Evolutionary conservation across 1,140 invertebrate species (phyloP).

Genomic region (Nomia melanderi): DNA sequence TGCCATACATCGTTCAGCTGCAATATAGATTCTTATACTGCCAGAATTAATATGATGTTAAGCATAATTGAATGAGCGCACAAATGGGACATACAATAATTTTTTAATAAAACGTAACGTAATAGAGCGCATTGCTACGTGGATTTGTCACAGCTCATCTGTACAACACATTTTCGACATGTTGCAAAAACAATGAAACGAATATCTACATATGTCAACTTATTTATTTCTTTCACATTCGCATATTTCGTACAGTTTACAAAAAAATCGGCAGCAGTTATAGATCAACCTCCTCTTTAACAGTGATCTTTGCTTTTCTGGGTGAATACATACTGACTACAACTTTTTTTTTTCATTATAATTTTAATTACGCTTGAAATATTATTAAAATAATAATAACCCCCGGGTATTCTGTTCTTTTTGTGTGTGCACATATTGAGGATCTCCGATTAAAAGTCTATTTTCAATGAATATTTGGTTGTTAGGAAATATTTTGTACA

Average conservation of each 20-base stretch:
- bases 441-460: neutral
- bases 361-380: conserved; percentile 23
- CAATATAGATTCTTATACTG: conserved; percentile 14
- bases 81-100: conserved; percentile 20
- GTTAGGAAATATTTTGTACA: conserved; percentile 8
- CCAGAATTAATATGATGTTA: neutral
- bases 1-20: conserved; percentile 22
- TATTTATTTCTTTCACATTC: conserved; percentile 50
- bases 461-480: neutral
- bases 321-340: conserved; percentile 51
- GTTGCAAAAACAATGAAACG: conserved; percentile 47
- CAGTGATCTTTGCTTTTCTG: conserved; percentile 56
- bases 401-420: conserved; percentile 5
- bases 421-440: neutral
- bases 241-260: conserved; percentile 37
- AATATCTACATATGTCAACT: conserved; percentile 43
- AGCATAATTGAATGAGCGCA: conserved; percentile 8
- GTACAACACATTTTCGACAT: conserved; percentile 26
- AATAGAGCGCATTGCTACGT: conserved; percentile 9
- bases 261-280: conserved; percentile 55
- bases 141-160: conserved; percentile 2
- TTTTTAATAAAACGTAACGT: conserved; percentile 6
- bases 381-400: conserved; percentile 60
- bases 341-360: conserved; percentile 20
- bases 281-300: conserved; percentile 71